These are phyloP conservation scores for Ditula angustiorana DNA, from an alignment of 2,888 invertebrate species.

Conservation along the genomic window DNA sequence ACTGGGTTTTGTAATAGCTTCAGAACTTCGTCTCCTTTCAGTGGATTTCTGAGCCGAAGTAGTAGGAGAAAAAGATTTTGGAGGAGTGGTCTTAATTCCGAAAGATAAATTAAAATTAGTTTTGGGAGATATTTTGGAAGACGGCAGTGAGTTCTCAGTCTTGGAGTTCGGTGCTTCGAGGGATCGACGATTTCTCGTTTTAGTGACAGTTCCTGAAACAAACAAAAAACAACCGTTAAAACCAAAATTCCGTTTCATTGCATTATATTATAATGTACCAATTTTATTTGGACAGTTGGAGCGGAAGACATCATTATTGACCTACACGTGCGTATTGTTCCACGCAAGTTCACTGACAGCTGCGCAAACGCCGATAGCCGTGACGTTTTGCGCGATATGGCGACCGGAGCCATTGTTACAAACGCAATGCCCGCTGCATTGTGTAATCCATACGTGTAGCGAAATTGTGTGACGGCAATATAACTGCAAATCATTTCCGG, in stretches of 20 bases:
- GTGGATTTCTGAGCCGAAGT: conserved; percentile 59
- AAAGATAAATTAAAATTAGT: conserved; percentile 70
- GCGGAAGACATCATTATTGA: conserved; percentile 72
- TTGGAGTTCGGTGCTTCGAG: conserved; percentile 73
- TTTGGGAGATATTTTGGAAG: conserved; percentile 80
- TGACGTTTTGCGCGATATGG: conserved; percentile 67
- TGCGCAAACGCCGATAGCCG: conserved; percentile 61
- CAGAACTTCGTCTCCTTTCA: conserved; percentile 72
- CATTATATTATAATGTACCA: background rate
- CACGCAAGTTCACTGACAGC: conserved; percentile 73
- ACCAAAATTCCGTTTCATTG: background rate
- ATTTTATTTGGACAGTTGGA: conserved; percentile 7
- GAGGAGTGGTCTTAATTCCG: conserved; percentile 67
- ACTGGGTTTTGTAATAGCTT: conserved; percentile 70
- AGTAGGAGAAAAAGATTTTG: conserved; percentile 61
- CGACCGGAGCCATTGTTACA: conserved; percentile 63
- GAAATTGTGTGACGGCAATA: conserved; percentile 29
- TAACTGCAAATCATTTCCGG: conserved; percentile 28
- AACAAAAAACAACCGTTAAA: conserved; percentile 47
- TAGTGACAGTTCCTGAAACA: conserved; percentile 76
- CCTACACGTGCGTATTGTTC: conserved; percentile 70
- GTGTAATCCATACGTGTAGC: conserved; percentile 46
- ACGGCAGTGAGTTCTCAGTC: conserved; percentile 79
- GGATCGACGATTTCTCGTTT: conserved; percentile 71
- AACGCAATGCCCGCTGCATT: conserved; percentile 53